A percentile compares a stretch with the other conserved stretches of the same genome.
phyloP scores from a whole-genome alignment of 1,140 invertebrate genomes.

The Ptiloglossa arizonensis region DNA sequence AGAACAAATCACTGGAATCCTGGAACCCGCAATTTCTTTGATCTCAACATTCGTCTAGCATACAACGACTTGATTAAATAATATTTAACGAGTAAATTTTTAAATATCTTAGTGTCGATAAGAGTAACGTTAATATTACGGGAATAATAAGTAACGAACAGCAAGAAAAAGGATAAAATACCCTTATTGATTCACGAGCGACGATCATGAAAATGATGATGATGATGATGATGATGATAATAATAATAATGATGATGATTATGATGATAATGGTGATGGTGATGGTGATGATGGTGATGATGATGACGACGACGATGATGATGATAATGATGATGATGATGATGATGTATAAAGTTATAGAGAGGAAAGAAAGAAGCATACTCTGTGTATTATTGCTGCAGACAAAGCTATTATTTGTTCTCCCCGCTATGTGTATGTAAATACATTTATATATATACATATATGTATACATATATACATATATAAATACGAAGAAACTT shows the following conservation, averaged over 20 bases:
- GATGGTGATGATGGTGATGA: constrained; percentile 6
- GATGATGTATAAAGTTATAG: constrained; percentile 74
- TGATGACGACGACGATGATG: constrained; percentile 18
- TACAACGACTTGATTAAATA: constrained; percentile 78
- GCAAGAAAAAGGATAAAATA: constrained; percentile 44
- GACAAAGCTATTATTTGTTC: constrained; percentile 66
- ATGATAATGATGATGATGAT: constrained; percentile 18
- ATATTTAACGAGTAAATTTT: constrained; percentile 72
- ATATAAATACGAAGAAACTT: constrained; percentile 73
- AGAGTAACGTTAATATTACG: constrained; percentile 65
- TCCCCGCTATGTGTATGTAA: constrained; percentile 67
- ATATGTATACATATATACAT: constrained; percentile 70
- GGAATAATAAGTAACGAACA: constrained; percentile 55
- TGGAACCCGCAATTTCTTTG: constrained; percentile 79
- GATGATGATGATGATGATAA: background rate
- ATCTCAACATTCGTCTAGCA: constrained; percentile 81
- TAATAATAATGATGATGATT: constrained; percentile 6
- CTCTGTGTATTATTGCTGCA: constrained; percentile 77
- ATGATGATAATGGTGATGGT: constrained; percentile 3
- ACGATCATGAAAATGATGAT: constrained; percentile 5
- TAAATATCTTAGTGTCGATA: constrained; percentile 70
- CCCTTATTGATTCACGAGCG: constrained; percentile 55
- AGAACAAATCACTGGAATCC: constrained; percentile 60
- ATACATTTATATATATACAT: constrained; percentile 65
- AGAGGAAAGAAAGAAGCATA: constrained; percentile 58